These are phyloP conservation scores for Ophraella communa DNA, from an alignment of 2,888 invertebrate genomes.

Conservation along the genomic window DNA sequence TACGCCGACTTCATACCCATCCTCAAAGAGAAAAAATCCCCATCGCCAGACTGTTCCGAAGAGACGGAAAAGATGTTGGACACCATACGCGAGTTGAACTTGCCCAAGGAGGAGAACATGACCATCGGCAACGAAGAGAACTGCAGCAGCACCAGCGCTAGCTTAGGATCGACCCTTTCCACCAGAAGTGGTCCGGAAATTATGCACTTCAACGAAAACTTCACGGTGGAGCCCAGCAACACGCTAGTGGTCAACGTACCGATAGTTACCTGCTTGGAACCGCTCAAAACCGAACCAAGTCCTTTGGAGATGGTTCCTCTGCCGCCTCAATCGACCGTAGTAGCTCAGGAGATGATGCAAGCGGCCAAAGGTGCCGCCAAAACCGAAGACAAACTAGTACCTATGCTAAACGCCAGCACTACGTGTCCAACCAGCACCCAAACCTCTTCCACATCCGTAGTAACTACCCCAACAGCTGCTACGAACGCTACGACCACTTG, in stretches of 20 bases:
- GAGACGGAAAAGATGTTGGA: conserved; percentile 34
- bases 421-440: too few relatives aligned
- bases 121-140: not conserved
- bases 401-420: not conserved
- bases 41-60: conserved; percentile 21
- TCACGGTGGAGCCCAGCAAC: too few relatives aligned
- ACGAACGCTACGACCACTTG: too few relatives aligned
- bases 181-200: not conserved
- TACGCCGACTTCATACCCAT: conserved; percentile 25
- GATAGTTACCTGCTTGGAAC: not conserved
- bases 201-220: not conserved
- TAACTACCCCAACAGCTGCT: too few relatives aligned
- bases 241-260: too few relatives aligned
- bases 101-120: conserved; percentile 4
- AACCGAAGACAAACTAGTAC: not conserved
- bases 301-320: too few relatives aligned
- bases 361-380: not conserved
- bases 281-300: not conserved
- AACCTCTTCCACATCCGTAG: too few relatives aligned
- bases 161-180: too few relatives aligned
- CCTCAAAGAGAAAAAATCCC: conserved; percentile 28
- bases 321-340: not conserved
- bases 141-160: too few relatives aligned
- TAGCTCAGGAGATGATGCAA: not conserved
- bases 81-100: conserved; percentile 22